A percentile compares a stretch with the other conserved stretches of the same genome.
Conservation (phyloP, 2,113 vertebrate genomes). For the Hyla sarda region DNA sequence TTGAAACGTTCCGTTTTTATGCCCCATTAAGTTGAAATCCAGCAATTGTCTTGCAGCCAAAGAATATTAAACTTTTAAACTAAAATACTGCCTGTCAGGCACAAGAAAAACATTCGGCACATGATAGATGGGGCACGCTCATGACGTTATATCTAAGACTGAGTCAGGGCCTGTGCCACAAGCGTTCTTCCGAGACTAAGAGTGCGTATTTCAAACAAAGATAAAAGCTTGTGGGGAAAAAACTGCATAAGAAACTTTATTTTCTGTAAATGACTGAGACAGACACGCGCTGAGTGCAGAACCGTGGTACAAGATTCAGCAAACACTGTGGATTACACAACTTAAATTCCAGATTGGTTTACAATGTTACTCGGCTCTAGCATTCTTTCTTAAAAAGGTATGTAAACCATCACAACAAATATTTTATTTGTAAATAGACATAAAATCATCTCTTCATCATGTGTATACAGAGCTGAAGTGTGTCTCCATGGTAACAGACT, state of each 20-base stretch:
- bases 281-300: background rate
- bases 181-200: background rate
- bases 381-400: too few species aligned
- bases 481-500: too few species aligned
- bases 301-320: background rate
- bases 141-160: background rate
- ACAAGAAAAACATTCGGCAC: background rate
- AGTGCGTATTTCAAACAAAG: background rate
- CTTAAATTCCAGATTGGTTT: too few species aligned
- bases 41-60: slow-evolving; percentile 33
- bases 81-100: slow-evolving; percentile 40
- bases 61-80: slow-evolving; percentile 33
- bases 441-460: too few species aligned
- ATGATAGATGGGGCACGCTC: slow-evolving; percentile 25
- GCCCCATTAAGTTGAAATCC: slow-evolving; percentile 39
- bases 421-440: too few species aligned
- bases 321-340: too few species aligned
- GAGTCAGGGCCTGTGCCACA: background rate
- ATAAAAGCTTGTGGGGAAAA: background rate
- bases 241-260: background rate
- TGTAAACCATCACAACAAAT: too few species aligned
- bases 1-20: slow-evolving; percentile 34
- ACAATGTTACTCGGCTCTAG: too few species aligned
- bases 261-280: background rate
- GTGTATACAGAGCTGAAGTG: too few species aligned